Percentiles rank a stretch among this genome's conserved stretches.
Evolutionary conservation across 2,888 invertebrate genomes (phyloP).

Genomic region (Odontocolon sp.): DNA sequence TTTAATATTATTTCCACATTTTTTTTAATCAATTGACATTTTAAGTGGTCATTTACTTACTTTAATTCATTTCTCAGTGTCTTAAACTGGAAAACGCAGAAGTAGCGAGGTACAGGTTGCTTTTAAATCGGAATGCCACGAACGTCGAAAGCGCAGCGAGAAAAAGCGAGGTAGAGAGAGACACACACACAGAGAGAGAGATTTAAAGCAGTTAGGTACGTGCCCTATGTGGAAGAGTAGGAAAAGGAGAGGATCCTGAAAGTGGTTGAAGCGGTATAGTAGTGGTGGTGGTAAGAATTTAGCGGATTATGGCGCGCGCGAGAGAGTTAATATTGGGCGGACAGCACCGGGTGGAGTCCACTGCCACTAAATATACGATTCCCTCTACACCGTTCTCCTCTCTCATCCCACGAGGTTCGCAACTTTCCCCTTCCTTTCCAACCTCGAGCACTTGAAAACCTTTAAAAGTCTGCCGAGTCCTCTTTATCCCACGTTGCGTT

Average conservation of each 20-base stretch:
- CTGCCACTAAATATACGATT: conserved; percentile 73
- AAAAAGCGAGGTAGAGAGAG: conserved; percentile 19
- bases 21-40: no score
- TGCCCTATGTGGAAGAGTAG: conserved; percentile 58
- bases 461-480: conserved; percentile 23
- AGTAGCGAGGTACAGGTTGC: conserved; percentile 30
- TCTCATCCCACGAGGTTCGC: conserved; percentile 57
- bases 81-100: background rate
- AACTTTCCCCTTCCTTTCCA: conserved; percentile 67
- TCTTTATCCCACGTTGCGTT: conserved; percentile 8
- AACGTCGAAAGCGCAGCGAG: conserved; percentile 22
- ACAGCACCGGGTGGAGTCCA: conserved; percentile 73
- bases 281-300: conserved; percentile 72
- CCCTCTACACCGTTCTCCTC: conserved; percentile 50
- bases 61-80: background rate
- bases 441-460: conserved; percentile 57
- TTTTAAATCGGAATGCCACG: conserved; percentile 35
- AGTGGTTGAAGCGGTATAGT: conserved; percentile 50
- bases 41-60: background rate
- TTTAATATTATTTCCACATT: no score
- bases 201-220: conserved; percentile 68
- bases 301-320: conserved; percentile 74
- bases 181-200: conserved; percentile 49
- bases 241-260: conserved; percentile 70
- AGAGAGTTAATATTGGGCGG: conserved; percentile 77